Evolutionary conservation across 1,140 invertebrate genomes (phyloP), one percentile per base, ranked within the genome.

Genomic region (Hermatobates lingyangjiaoensis): DNA sequence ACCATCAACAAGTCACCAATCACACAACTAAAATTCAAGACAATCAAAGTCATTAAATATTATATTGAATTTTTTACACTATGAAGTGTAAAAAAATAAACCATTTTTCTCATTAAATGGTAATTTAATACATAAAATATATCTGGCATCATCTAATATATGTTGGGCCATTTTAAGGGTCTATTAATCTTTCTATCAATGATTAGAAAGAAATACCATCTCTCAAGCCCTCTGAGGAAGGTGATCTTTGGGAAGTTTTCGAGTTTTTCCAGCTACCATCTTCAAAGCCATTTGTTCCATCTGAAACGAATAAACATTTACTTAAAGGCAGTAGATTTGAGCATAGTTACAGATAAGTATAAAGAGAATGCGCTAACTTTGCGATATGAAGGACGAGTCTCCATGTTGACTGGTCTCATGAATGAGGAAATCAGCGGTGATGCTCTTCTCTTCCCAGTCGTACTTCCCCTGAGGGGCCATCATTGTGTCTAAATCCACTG

Each of bases 371-470:
- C 7, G 7, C 7, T 10, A 10, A 10, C n/a, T n/a, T 10, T 34
- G 30, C 7, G n/a, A 7, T 34, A n/a, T 10, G n/a, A 10, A n/a
- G 30, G 7, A 34, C n/a, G n/a, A 34, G 7, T 10, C 7, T 7
- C 30, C 7, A 10, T 34, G 25, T 20, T 26, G 28, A 44, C 21
- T 15, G 40, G 38, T 47, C 51, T 59, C 54, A 48, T 57, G 54
- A n/a, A 44, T 47, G 3, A 58, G 20, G 23, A 57, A 56, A 28
- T 61, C 57, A 12, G 48, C 56, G 18, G 52, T 57, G 10, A 56
- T 40, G 28, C 56, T 54, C 46, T 61, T 61, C 51, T 61, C 60
- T 56, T 61, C 60, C 39, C 45, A 57, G 27, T 53, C 55, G 48
- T 61, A 61, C 56, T 61, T 61, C 38, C 55, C 48, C n/a, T n/a